These are phyloP conservation scores for Gulo gulo DNA, from an alignment of 2,113 vertebrate genomes.

Conservation along the genomic window DNA sequence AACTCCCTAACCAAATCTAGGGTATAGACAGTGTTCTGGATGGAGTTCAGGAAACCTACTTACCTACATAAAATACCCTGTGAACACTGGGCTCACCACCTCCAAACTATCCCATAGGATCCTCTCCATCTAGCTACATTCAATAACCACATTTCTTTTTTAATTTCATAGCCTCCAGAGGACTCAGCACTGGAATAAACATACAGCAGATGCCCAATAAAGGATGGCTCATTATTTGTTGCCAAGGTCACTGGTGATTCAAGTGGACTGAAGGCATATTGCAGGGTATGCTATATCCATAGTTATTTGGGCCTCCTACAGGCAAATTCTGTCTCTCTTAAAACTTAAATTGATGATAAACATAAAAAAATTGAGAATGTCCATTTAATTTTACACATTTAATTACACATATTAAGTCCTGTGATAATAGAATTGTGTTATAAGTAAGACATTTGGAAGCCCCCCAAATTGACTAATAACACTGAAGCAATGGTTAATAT, in stretches of 20 bases:
- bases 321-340: too few species aligned
- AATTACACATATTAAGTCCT: not conserved
- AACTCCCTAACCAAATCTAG: too few species aligned
- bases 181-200: not conserved
- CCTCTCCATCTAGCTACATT: not conserved
- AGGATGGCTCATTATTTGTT: rapidly evolving
- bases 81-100: too few species aligned
- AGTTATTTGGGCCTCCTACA: rapidly evolving
- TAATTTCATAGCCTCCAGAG: not conserved
- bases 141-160: not conserved
- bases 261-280: not conserved
- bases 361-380: not conserved
- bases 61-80: rapidly evolving
- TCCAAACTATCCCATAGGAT: rapidly evolving
- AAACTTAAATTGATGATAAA: not conserved
- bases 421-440: not conserved
- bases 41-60: rapidly evolving
- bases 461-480: not conserved
- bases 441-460: not conserved
- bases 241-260: rapidly evolving
- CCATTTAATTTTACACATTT: not conserved
- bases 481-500: not conserved
- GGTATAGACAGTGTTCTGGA: rapidly evolving
- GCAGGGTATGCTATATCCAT: rapidly evolving
- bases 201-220: not conserved